Conservation (phyloP, 2,113 vertebrate genomes). For the Melanostigma gelatinosum region DNA sequence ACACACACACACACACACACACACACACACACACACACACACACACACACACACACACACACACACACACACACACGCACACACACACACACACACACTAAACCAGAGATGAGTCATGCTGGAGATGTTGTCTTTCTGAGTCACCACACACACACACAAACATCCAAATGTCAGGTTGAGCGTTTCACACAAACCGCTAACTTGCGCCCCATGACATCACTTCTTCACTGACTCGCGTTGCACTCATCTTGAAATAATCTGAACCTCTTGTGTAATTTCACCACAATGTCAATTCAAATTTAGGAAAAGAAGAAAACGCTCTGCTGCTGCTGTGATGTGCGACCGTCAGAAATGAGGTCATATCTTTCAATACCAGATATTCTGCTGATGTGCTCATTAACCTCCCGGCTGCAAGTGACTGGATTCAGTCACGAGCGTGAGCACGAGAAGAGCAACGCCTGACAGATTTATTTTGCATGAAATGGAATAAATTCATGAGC, state of each 20-base stretch:
- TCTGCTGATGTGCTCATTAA: slow-evolving; percentile 38
- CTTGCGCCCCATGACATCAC: too few relatives aligned
- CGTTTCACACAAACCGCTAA: neutral
- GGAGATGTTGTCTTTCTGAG: slow-evolving; percentile 36
- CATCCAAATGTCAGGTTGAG: slow-evolving; percentile 25
- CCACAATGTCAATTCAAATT: neutral
- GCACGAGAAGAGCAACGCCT: neutral
- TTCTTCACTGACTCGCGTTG: neutral
- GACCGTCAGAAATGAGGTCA: neutral
- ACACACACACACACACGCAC: too few relatives aligned
- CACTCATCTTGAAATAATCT: neutral
- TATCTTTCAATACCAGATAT: slow-evolving; percentile 2
- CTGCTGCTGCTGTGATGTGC: neutral
- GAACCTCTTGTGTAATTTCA: neutral
- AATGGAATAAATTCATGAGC: neutral
- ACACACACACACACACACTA: too few relatives aligned
- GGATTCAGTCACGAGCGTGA: neutral
- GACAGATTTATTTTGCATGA: neutral
- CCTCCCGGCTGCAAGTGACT: slow-evolving; percentile 32
- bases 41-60: too few relatives aligned
- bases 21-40: slow-evolving; percentile 17
- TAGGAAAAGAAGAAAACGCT: neutral
- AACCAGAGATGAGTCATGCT: slow-evolving; percentile 26
- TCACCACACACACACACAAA: slow-evolving; percentile 37
- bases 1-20: slow-evolving; percentile 22